Evolutionary conservation across 2,888 invertebrate genomes (phyloP).

Genomic region (Acrocyrtus sp.): DNA sequence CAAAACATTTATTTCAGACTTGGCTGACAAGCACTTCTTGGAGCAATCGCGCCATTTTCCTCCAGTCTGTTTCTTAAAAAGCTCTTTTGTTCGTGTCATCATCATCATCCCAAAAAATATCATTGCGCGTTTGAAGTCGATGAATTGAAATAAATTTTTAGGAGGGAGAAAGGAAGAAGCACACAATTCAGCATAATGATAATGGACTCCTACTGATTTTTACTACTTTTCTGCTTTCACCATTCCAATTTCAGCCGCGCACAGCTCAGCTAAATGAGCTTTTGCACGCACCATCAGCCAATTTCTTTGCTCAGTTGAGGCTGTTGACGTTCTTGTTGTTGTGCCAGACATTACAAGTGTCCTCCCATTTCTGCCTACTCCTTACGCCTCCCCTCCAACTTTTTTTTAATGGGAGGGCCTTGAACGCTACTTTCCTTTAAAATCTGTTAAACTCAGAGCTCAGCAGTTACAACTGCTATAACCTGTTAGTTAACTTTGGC

Average conservation of each 20-base stretch:
- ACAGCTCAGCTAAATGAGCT: background rate
- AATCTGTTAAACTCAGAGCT: no score
- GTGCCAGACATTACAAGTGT: background rate
- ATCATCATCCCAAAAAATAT: background rate
- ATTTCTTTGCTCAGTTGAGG: background rate
- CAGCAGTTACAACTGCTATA: no score
- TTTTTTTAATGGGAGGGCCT: no score
- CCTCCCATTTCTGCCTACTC: no score
- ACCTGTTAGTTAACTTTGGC: no score
- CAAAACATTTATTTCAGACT: no score
- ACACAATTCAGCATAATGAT: constrained; percentile 16
- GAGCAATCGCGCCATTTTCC: no score
- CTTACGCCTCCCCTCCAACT: no score
- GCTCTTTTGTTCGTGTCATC: background rate
- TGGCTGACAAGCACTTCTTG: no score
- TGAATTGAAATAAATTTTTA: constrained; percentile 22
- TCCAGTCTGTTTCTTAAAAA: no score
- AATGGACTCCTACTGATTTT: constrained; percentile 8
- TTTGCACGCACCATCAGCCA: constrained; percentile 25
- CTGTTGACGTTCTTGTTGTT: no score
- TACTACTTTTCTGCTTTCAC: background rate
- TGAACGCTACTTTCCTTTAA: no score
- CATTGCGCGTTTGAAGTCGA: constrained; percentile 25
- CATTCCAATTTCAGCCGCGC: background rate
- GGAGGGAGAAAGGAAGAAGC: background rate